These are phyloP conservation scores for Zelleria hepariella DNA, from an alignment of 2,888 invertebrate species.

Conservation along the genomic window DNA sequence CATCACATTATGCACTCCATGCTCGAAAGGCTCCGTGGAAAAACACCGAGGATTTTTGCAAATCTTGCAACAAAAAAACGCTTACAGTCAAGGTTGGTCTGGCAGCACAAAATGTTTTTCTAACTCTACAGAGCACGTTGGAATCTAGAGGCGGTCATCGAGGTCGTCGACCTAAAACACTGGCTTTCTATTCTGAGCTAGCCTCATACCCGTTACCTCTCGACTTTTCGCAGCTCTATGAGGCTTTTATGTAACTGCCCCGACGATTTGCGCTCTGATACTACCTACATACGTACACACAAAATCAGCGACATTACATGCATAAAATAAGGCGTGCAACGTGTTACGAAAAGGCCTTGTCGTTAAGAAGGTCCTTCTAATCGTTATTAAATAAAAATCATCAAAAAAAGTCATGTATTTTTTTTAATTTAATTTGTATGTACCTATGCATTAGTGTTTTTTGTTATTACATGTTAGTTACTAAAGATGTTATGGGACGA, in stretches of 20 bases:
- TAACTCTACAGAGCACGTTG: conserved; percentile 10
- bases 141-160: conserved; percentile 17
- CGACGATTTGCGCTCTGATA: neutral
- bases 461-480: too few species aligned
- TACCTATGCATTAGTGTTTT: too few species aligned
- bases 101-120: neutral
- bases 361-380: too few species aligned
- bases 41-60: too few species aligned
- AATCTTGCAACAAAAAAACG: neutral
- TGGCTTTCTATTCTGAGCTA: conserved; percentile 52
- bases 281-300: too few species aligned
- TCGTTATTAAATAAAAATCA: neutral
- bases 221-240: neutral
- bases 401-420: neutral
- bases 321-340: too few species aligned
- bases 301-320: too few species aligned
- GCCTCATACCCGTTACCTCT: conserved; percentile 2
- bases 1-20: too few species aligned
- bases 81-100: neutral
- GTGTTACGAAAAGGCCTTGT: too few species aligned
- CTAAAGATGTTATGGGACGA: too few species aligned
- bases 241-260: neutral
- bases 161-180: conserved; percentile 32
- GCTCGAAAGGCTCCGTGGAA: too few species aligned
- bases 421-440: neutral